phyloP scores from a whole-genome alignment of 2,888 invertebrate species.

The Drosophila yooni region DNA sequence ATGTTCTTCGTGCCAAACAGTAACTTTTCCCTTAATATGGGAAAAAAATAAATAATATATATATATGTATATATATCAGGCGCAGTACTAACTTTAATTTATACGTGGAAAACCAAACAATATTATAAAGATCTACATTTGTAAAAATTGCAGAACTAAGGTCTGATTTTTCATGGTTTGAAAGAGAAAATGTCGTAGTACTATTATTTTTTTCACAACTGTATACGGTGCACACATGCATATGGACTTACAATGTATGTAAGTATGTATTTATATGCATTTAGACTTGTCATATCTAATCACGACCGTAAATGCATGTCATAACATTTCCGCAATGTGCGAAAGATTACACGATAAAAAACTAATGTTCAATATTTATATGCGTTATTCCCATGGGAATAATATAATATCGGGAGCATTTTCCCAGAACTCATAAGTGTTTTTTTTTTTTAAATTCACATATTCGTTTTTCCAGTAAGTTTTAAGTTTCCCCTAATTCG shows the following conservation, averaged over 20 bases:
- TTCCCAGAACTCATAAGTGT: neutral
- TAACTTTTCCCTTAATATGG: neutral
- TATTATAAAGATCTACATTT: neutral
- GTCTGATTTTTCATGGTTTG: neutral
- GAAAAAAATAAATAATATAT: neutral
- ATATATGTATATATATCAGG: neutral
- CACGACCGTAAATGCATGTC: conserved; percentile 30
- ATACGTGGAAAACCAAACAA: neutral
- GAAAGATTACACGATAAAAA: conserved; percentile 26
- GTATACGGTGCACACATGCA: neutral
- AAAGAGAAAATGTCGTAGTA: neutral
- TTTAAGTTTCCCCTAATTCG: neutral
- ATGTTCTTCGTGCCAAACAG: neutral
- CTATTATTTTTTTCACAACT: neutral
- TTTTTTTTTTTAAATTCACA: neutral
- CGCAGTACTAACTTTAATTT: neutral
- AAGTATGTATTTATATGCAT: neutral
- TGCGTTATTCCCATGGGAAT: neutral
- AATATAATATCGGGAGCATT: neutral
- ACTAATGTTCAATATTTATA: conserved; percentile 7
- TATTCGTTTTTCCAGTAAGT: neutral
- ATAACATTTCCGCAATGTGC: conserved; percentile 42
- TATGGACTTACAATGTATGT: neutral
- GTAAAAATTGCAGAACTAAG: neutral
- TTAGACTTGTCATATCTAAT: conserved; percentile 36